phyloP scores from a whole-genome alignment of 2,113 vertebrate genomes.

The Melanotaenia duboulayi region DNA sequence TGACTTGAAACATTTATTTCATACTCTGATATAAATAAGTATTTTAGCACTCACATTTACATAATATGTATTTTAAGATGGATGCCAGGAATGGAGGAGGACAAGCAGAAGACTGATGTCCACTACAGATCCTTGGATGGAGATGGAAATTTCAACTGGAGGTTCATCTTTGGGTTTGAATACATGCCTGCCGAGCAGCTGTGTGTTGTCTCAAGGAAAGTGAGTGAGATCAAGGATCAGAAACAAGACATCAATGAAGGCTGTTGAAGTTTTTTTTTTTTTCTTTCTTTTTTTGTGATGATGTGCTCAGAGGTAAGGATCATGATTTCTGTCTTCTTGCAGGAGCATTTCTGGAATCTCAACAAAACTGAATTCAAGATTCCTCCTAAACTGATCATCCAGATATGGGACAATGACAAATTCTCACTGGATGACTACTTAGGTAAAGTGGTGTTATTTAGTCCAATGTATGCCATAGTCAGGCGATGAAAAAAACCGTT shows the following conservation, averaged over 20 bases:
- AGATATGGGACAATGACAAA: slow-evolving; percentile 99
- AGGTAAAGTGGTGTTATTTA: slow-evolving; percentile 80
- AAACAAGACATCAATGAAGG: neutral
- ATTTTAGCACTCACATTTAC: neutral
- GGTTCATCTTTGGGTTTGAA: slow-evolving; percentile 96
- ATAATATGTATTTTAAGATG: slow-evolving; percentile 83
- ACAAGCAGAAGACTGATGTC: slow-evolving; percentile 99
- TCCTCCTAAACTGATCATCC: slow-evolving; percentile 92
- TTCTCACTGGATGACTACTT: slow-evolving; percentile 98
- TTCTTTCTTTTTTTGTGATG: neutral
- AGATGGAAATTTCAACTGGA: slow-evolving; percentile 99
- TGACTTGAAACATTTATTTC: neutral
- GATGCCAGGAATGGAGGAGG: slow-evolving; percentile 96
- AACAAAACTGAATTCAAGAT: slow-evolving; percentile 96
- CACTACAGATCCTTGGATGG: slow-evolving; percentile 97
- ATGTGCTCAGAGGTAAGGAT: neutral
- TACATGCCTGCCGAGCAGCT: slow-evolving; percentile 96
- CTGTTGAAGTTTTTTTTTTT: neutral
- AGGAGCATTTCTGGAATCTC: slow-evolving; percentile 98
- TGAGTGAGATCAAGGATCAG: slow-evolving; percentile 57
- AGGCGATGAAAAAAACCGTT: neutral
- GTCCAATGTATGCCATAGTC: neutral
- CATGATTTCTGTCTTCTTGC: slow-evolving; percentile 30
- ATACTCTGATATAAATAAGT: neutral
- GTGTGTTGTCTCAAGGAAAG: slow-evolving; percentile 93